Conservation (phyloP, 2,113 vertebrate genomes). For the Megaleporinus macrocephalus region DNA sequence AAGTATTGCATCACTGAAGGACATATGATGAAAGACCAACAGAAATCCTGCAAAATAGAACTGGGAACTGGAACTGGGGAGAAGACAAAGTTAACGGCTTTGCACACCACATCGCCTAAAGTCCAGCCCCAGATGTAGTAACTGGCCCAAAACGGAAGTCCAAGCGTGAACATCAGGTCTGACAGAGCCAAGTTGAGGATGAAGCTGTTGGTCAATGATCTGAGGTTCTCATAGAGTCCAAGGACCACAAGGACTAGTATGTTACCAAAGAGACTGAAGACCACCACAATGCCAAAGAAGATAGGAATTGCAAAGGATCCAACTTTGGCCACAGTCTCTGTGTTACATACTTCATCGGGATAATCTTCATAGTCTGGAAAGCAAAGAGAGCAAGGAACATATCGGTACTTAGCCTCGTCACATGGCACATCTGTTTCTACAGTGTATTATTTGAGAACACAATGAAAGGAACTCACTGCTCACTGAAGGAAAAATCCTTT, state of each 20-base stretch:
- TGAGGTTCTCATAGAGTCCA: slow-evolving; percentile 83
- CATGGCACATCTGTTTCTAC: too few relatives aligned
- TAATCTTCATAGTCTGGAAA: too few relatives aligned
- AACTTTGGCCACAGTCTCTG: slow-evolving; percentile 56
- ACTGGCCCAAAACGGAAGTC: slow-evolving; percentile 84
- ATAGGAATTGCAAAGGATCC: slow-evolving; percentile 68
- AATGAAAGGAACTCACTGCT: too few relatives aligned
- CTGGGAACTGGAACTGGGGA: too few relatives aligned
- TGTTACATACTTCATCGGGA: slow-evolving; percentile 68
- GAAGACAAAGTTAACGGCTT: slow-evolving; percentile 83
- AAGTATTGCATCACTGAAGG: too few relatives aligned
- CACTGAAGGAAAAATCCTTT: too few relatives aligned
- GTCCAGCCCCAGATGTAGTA: slow-evolving; percentile 79
- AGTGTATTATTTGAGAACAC: too few relatives aligned
- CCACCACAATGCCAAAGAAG: slow-evolving; percentile 79
- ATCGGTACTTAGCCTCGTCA: too few relatives aligned
- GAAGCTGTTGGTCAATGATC: slow-evolving; percentile 87
- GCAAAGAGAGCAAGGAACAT: too few relatives aligned
- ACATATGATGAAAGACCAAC: too few relatives aligned
- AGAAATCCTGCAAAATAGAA: too few relatives aligned
- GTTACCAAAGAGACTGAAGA: slow-evolving; percentile 86
- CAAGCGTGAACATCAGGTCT: slow-evolving; percentile 85
- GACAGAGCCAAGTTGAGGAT: slow-evolving; percentile 89
- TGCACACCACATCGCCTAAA: slow-evolving; percentile 81
- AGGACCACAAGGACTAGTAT: slow-evolving; percentile 85